Conservation (phyloP, 2,888 invertebrate species). For the Torymus auratus region DNA sequence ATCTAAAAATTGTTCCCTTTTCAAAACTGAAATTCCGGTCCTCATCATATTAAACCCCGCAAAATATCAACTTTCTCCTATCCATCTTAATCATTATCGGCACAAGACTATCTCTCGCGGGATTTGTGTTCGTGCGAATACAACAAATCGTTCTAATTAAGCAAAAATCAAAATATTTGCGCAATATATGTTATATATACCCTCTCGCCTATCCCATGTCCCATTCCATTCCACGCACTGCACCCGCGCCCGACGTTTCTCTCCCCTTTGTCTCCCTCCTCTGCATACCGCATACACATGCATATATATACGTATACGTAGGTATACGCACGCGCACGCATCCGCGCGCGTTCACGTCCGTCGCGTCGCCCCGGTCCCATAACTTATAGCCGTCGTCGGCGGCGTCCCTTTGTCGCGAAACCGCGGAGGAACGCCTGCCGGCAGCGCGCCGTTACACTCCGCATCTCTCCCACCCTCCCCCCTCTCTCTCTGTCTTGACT, state of each 20-base stretch:
- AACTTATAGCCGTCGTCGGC: slow-evolving; percentile 66
- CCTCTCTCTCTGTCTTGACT: neutral
- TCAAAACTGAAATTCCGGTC: too few species aligned
- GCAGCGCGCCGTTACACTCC: slow-evolving; percentile 29
- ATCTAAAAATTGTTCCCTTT: too few species aligned
- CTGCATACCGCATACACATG: neutral
- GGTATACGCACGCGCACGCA: slow-evolving; percentile 1
- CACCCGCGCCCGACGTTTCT: too few species aligned
- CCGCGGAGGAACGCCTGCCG: slow-evolving; percentile 9
- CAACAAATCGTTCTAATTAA: neutral
- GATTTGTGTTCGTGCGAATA: neutral
- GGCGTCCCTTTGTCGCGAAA: slow-evolving; percentile 62
- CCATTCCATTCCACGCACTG: too few species aligned
- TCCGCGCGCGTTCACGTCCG: slow-evolving; percentile 19
- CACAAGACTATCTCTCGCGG: neutral
- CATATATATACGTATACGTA: neutral
- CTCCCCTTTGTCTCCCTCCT: slow-evolving; percentile 19
- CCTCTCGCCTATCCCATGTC: too few species aligned
- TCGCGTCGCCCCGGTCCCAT: slow-evolving; percentile 59
- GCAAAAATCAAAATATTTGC: too few species aligned
- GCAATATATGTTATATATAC: too few species aligned
- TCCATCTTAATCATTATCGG: too few species aligned
- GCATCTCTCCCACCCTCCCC: neutral
- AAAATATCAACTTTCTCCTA: too few species aligned
- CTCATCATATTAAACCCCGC: too few species aligned